phyloP scores from a whole-genome alignment of 2,113 vertebrate species.

The Laticauda laticaudata region DNA sequence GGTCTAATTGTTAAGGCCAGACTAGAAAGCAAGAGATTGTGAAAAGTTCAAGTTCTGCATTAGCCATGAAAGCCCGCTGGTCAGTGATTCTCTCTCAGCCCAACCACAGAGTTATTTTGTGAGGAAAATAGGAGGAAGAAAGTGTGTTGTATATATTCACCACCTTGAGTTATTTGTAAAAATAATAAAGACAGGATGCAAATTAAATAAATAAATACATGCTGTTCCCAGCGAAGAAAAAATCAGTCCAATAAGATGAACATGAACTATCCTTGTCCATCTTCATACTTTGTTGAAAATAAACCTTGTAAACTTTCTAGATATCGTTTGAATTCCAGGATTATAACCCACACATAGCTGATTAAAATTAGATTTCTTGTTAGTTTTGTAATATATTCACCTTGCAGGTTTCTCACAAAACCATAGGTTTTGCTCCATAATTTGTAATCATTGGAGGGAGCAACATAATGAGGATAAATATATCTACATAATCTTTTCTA shows the following conservation, averaged over 20 bases:
- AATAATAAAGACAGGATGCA: neutral
- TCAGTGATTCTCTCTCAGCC: no score
- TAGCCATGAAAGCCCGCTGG: no score
- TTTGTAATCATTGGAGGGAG: neutral
- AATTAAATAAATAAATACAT: neutral
- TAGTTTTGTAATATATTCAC: neutral
- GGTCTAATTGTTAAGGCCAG: neutral
- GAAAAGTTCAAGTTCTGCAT: no score
- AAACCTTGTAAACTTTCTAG: neutral
- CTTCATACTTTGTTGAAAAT: neutral
- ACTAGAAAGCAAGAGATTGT: neutral
- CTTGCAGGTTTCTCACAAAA: neutral
- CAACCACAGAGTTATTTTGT: no score
- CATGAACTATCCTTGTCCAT: neutral
- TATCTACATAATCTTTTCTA: neutral
- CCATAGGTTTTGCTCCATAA: neutral
- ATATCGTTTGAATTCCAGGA: neutral
- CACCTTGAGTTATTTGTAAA: neutral
- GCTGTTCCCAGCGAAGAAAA: neutral
- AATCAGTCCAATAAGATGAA: neutral
- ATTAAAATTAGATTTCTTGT: neutral
- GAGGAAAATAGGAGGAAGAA: neutral
- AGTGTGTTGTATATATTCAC: neutral
- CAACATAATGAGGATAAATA: neutral
- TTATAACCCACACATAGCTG: neutral